phyloP scores from a whole-genome alignment of 2,113 vertebrate genomes.

The Ciconia stormi region DNA sequence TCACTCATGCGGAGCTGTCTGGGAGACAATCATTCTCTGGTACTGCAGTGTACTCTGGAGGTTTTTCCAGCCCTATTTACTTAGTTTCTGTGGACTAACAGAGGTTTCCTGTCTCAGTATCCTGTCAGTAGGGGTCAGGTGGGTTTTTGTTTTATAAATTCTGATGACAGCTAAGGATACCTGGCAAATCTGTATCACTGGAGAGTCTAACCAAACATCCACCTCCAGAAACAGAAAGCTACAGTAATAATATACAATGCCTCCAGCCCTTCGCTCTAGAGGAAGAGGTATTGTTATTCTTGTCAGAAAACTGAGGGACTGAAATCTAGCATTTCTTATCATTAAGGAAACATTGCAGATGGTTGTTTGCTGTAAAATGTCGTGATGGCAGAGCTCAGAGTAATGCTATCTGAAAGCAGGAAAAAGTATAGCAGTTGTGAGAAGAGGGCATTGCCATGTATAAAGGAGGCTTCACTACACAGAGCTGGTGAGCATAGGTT shows the following conservation, averaged over 20 bases:
- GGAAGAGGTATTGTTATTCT: neutral
- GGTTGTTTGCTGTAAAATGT: neutral
- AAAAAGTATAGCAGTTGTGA: neutral
- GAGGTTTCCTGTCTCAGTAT: neutral
- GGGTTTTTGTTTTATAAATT: constrained; percentile 7
- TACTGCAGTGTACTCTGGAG: neutral
- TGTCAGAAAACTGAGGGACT: neutral
- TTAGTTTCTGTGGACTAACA: constrained; percentile 21
- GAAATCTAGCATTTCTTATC: constrained; percentile 4
- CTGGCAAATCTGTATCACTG: neutral
- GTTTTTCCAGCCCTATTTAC: constrained; percentile 11
- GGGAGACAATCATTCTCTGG: constrained; percentile 31
- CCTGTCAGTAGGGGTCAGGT: neutral
- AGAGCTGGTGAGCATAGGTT: neutral
- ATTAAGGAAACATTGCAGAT: neutral
- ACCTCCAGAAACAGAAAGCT: neutral
- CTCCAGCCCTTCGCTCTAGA: neutral
- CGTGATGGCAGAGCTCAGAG: neutral
- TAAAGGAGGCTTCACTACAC: neutral
- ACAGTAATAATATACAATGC: neutral
- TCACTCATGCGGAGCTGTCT: neutral
- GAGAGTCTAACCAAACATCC: neutral
- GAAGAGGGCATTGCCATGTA: neutral
- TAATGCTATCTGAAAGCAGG: neutral
- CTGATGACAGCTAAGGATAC: constrained; percentile 21